Percentiles rank a stretch among this genome's conserved stretches.
phyloP scores from a whole-genome alignment of 92 coral and sea anemone species.

The Virgularia gustaviana region DNA sequence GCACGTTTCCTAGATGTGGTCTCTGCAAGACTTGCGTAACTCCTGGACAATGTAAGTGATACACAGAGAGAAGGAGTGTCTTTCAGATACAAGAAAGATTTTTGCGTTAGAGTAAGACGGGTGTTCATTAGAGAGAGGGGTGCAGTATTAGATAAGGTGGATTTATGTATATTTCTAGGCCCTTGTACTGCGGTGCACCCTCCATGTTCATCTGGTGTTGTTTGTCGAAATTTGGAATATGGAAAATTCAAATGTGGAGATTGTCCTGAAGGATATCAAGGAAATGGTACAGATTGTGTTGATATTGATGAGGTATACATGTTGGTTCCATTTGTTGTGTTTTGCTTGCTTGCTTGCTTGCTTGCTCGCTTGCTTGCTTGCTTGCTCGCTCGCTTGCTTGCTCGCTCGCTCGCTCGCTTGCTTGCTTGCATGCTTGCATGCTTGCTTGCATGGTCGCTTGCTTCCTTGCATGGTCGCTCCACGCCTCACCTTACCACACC shows the following conservation, averaged over 20 bases:
- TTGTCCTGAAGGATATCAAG: constrained; percentile 78
- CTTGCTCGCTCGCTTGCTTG: no score
- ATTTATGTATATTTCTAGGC: constrained; percentile 50
- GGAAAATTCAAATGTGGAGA: constrained; percentile 70
- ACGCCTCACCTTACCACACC: background rate
- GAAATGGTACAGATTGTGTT: constrained; percentile 65
- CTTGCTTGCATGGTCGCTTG: no score
- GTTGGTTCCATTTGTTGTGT: no score
- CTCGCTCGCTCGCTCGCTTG: no score
- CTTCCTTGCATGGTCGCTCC: background rate
- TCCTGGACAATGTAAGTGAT: constrained; percentile 71
- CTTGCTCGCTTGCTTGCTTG: no score
- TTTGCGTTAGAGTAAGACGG: background rate
- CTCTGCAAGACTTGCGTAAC: constrained; percentile 72
- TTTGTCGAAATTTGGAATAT: constrained; percentile 70
- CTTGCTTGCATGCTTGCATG: no score
- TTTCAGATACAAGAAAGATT: background rate
- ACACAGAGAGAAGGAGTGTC: background rate
- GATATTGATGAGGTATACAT: constrained; percentile 85
- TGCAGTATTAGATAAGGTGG: background rate
- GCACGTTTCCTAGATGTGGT: constrained; percentile 77
- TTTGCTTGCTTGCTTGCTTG: no score
- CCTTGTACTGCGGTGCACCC: constrained; percentile 59
- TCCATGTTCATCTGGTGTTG: constrained; percentile 80
- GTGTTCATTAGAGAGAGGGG: background rate